Evolutionary conservation across 2,113 vertebrate species (phyloP), one percentile per base, ranked within the genome.

Genomic region (Fukomys damarensis): DNA sequence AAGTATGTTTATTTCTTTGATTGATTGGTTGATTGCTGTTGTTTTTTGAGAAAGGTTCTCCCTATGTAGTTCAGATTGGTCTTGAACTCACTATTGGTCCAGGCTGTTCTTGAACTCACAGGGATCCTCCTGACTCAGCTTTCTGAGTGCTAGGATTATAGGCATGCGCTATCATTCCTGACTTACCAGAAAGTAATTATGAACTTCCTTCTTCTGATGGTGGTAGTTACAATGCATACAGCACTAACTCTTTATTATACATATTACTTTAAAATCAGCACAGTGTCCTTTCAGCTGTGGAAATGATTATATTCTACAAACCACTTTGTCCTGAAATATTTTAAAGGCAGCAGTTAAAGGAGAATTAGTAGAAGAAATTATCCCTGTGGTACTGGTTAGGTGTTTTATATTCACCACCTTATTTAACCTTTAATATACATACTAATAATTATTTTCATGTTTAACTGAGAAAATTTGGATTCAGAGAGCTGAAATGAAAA

Each of bases 191-290:
- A 87, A 54, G 10, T 77, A 13, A 46, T 83, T 43, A 5, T 49
- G 13, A n/a, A 26, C 68, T 13, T 79, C 41, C 13, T 3, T 89
- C 13, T 79, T 84, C 14, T 94, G 63, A 87, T 32, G 41, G 2
- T 74, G 6, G 9, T 82, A 41, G 72, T 54, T 81, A 79, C 26
- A 97, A 49, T 59, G 95, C 26, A n/a, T 95, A 43, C 76, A 93
- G 13, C 58, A 97, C 26, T 52, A 63, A 14, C 19, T 59, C 49
- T 93, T 95, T 94, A 86, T 97, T 97, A 9, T 0, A 6, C 68
- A 81, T 72, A 83, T 93, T 94, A 95, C 12, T 94, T 97, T 97
- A 87, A 96, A 98, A 96, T 96, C 56, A 12, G 32, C 89, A 94
- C 88, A 86, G 86, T 58, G 6, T 22, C 3, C 88, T 77, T 86